These are phyloP conservation scores for Eptesicus fuscus DNA, from an alignment of 2,113 vertebrate genomes.

Conservation along the genomic window DNA sequence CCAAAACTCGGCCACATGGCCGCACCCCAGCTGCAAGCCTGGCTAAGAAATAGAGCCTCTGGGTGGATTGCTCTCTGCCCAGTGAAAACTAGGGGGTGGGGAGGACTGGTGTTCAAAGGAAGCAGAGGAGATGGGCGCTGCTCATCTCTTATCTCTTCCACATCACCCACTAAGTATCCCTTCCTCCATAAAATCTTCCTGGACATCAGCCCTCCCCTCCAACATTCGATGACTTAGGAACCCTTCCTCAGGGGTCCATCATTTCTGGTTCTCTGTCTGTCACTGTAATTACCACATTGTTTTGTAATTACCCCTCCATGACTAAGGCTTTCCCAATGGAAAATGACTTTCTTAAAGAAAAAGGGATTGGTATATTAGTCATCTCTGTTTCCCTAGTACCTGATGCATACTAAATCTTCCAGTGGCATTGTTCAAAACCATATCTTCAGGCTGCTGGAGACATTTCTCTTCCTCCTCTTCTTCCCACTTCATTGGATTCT, in stretches of 20 bases:
- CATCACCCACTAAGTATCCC: not conserved
- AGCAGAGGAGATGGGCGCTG: not conserved
- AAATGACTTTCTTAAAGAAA: not conserved
- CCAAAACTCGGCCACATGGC: not conserved
- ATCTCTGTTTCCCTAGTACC: not conserved
- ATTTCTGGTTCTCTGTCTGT: not conserved
- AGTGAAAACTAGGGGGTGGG: not conserved
- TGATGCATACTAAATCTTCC: not conserved
- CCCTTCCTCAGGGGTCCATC: not conserved
- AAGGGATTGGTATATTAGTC: not conserved
- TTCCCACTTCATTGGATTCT: not conserved
- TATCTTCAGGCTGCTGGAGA: not conserved
- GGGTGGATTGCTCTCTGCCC: not conserved
- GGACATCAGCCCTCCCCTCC: not conserved
- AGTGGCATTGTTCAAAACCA: not conserved
- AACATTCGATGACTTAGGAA: not conserved
- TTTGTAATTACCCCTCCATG: not conserved
- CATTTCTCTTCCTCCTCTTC: not conserved
- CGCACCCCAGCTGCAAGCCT: not conserved
- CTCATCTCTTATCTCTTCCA: not conserved
- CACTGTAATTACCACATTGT: not conserved
- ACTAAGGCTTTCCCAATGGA: not conserved
- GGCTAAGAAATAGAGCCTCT: not conserved
- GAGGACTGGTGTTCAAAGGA: not conserved
- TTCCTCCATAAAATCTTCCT: not conserved